phyloP scores from a whole-genome alignment of 2,113 vertebrate species.

The Eretmochelys imbricata region DNA sequence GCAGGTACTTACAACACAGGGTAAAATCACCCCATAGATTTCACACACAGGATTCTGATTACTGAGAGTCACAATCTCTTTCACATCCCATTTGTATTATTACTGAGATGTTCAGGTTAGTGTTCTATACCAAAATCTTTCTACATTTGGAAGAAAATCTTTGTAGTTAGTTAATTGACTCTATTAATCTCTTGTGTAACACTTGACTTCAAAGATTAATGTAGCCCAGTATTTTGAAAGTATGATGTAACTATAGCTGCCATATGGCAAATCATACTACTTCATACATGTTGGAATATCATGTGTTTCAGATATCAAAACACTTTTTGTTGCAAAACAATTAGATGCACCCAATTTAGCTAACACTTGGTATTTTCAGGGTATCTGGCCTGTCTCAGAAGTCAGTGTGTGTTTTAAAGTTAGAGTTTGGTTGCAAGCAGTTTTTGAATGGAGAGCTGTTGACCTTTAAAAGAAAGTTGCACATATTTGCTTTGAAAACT shows the following conservation, averaged over 20 bases:
- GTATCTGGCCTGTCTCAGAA: slow-evolving; percentile 10
- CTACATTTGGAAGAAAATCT: rapidly evolving
- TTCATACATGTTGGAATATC: not conserved
- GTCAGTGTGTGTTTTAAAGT: slow-evolving; percentile 17
- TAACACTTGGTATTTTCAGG: not conserved
- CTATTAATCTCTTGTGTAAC: not conserved
- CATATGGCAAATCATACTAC: not conserved
- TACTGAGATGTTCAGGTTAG: not conserved
- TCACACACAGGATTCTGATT: not conserved
- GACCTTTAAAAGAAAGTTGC: not conserved
- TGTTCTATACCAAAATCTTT: not conserved
- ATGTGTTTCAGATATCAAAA: not conserved
- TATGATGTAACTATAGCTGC: not conserved
- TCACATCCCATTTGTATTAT: not conserved
- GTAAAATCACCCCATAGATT: not conserved
- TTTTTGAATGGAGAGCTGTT: not conserved
- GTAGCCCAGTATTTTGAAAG: not conserved
- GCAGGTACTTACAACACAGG: not conserved
- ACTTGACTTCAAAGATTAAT: not conserved
- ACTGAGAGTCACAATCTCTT: not conserved
- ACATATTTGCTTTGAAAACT: not conserved
- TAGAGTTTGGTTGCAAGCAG: not conserved
- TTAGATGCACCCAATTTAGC: not conserved
- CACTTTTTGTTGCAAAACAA: not conserved
- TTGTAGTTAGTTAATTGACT: not conserved